Evolutionary conservation across 2,113 vertebrate species (phyloP).

Genomic region (Corythaixoides concolor): DNA sequence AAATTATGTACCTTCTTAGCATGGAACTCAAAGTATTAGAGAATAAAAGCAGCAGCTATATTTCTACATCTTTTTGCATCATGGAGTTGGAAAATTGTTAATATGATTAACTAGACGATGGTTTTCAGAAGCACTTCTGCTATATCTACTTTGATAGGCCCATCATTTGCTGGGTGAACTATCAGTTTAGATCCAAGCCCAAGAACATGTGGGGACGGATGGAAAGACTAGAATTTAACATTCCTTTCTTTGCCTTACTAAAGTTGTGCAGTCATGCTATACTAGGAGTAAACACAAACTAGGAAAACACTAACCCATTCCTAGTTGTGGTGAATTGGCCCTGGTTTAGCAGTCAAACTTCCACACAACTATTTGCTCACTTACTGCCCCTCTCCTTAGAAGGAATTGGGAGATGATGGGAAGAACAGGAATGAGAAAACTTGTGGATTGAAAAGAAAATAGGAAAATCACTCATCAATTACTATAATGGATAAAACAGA

Average conservation of each 20-base stretch:
- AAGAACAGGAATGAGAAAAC: background rate
- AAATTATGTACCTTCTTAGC: background rate
- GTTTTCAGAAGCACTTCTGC: background rate
- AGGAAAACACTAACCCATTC: background rate
- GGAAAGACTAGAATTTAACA: background rate
- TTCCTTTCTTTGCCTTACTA: background rate
- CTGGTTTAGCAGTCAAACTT: background rate
- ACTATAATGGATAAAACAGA: background rate
- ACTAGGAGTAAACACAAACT: background rate
- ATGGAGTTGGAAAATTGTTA: background rate
- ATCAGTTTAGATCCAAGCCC: background rate
- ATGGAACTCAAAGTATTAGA: background rate
- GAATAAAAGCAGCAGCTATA: background rate
- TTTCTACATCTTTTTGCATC: background rate
- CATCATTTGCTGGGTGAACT: background rate
- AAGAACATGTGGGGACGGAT: background rate
- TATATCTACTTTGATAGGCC: background rate
- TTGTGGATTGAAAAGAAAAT: background rate
- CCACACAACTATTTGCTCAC: background rate
- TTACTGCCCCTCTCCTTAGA: background rate
- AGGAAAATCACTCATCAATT: background rate
- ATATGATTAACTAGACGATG: background rate
- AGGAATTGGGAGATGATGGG: background rate
- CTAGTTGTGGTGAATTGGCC: background rate
- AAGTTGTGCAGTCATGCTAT: background rate